These are phyloP conservation scores for Amphiura filiformis DNA, from an alignment of 35 echinoderm and acorn worm genomes.

Conservation along the genomic window DNA sequence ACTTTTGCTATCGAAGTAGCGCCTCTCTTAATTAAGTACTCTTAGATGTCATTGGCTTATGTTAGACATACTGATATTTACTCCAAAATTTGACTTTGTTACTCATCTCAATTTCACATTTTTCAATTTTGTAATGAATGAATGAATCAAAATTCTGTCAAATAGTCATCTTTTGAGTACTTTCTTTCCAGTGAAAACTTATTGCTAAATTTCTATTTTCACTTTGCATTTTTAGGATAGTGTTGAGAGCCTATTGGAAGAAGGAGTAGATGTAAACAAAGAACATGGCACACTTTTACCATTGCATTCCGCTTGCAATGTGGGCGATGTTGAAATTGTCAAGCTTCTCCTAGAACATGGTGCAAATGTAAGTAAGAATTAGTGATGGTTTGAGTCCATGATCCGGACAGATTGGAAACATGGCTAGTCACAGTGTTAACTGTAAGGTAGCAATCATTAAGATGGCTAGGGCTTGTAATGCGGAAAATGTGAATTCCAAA, in stretches of 20 bases:
- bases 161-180: neutral
- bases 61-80: too few relatives aligned
- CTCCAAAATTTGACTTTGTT: neutral
- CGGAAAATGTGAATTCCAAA: neutral
- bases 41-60: too few relatives aligned
- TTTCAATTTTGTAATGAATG: neutral
- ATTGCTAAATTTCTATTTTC: neutral
- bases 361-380: constrained; percentile 55
- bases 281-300: constrained; percentile 79
- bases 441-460: neutral
- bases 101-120: neutral
- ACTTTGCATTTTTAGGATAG: neutral
- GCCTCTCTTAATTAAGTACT: too few relatives aligned
- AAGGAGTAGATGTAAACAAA: constrained; percentile 86
- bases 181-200: neutral
- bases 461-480: neutral
- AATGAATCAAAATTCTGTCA: neutral
- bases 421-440: neutral
- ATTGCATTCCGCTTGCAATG: constrained; percentile 93
- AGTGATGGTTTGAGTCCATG: neutral
- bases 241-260: constrained; percentile 49
- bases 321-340: constrained; percentile 50
- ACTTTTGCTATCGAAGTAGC: too few relatives aligned
- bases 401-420: neutral
- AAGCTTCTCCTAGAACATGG: constrained; percentile 77